Evolutionary conservation across 2,797 vertebrate species (phyloP).

Genomic region (Danio tinwini): DNA sequence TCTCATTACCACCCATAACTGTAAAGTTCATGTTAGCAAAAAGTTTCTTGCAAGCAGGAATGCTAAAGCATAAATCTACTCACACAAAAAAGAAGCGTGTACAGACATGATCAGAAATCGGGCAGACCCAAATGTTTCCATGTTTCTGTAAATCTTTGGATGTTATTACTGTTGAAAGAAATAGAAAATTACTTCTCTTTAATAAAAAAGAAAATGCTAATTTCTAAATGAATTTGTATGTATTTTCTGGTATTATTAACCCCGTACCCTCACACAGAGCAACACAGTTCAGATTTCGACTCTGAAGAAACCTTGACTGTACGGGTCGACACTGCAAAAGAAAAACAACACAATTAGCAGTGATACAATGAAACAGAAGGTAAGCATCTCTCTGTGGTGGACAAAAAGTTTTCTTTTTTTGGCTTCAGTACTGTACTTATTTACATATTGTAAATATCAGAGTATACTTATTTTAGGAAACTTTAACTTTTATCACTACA

Average conservation of each 20-base stretch:
- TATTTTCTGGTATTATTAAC: background rate
- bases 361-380: background rate
- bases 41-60: background rate
- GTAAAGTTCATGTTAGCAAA: no score
- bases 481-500: no score
- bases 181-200: background rate
- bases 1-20: no score
- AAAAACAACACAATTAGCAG: background rate
- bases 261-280: conserved; percentile 94
- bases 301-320: conserved; percentile 90
- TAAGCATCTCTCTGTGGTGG: background rate
- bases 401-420: no score
- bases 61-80: conserved; percentile 70
- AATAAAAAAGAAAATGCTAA: background rate
- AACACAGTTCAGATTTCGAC: conserved; percentile 94
- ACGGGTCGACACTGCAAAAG: conserved; percentile 81
- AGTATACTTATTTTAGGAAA: no score
- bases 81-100: conserved; percentile 97
- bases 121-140: conserved; percentile 95
- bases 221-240: no score
- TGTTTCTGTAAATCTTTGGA: conserved; percentile 94
- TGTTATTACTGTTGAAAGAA: conserved; percentile 85
- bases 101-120: conserved; percentile 91
- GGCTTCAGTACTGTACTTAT: no score
- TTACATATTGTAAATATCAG: no score